These are phyloP conservation scores for Eurytoma californica DNA, from an alignment of 2,888 invertebrate species.

Conservation along the genomic window DNA sequence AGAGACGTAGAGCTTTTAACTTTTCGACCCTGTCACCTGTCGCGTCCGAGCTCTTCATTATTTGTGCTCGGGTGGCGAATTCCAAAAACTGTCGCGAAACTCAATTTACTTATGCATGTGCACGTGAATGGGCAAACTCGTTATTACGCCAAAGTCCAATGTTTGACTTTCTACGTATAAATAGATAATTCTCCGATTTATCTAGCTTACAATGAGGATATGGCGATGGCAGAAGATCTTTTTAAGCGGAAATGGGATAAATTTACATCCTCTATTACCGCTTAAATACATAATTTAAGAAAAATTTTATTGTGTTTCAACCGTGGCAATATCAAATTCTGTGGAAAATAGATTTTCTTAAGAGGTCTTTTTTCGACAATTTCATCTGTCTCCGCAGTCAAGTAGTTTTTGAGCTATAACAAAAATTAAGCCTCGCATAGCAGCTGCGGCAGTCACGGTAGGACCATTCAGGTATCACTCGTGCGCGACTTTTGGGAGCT, in stretches of 20 bases:
- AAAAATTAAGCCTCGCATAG: slow-evolving; percentile 62
- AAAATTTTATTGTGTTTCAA: too few relatives aligned
- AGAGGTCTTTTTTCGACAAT: slow-evolving; percentile 59
- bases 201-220: too few relatives aligned
- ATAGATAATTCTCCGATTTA: slow-evolving; percentile 9
- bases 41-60: slow-evolving; percentile 54
- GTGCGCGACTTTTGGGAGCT: slow-evolving; percentile 1
- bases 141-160: slow-evolving; percentile 6
- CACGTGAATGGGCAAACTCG: slow-evolving; percentile 10
- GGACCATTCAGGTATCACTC: slow-evolving; percentile 2
- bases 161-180: slow-evolving; percentile 10
- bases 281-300: too few relatives aligned
- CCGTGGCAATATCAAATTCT: too few relatives aligned
- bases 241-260: too few relatives aligned
- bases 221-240: too few relatives aligned
- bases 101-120: slow-evolving; percentile 34
- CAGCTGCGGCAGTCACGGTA: background rate
- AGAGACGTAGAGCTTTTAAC: slow-evolving; percentile 63
- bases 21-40: slow-evolving; percentile 69
- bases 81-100: slow-evolving; percentile 24
- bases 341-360: too few relatives aligned
- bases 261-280: too few relatives aligned
- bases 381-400: slow-evolving; percentile 62
- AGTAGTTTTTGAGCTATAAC: slow-evolving; percentile 72
- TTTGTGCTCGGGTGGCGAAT: slow-evolving; percentile 24